These are phyloP conservation scores for Mobula hypostoma DNA, from an alignment of 2,113 vertebrate genomes.

Conservation along the genomic window DNA sequence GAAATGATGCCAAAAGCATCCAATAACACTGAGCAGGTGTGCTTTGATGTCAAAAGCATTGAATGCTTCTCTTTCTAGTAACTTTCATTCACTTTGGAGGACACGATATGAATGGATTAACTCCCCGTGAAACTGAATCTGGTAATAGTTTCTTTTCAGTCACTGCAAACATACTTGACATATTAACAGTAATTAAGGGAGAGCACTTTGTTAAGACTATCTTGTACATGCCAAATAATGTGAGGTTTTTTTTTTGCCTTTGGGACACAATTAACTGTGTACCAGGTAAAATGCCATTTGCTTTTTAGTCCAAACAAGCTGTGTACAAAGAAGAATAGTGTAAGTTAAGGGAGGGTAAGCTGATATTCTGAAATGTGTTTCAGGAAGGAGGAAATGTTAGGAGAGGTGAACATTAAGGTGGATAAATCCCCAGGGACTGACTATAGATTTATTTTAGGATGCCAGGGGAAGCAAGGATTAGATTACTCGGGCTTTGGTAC, in stretches of 20 bases:
- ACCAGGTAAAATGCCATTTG: neutral
- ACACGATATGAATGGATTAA: neutral
- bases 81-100: neutral
- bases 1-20: neutral
- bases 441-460: too few relatives aligned
- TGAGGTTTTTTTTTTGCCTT: neutral
- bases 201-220: neutral
- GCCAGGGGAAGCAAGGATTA: too few relatives aligned
- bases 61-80: neutral
- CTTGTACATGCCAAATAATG: neutral
- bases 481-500: too few relatives aligned
- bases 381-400: too few relatives aligned
- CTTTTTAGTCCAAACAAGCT: neutral
- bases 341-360: too few relatives aligned
- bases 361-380: too few relatives aligned
- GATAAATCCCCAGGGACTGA: too few relatives aligned
- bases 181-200: neutral
- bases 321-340: too few relatives aligned
- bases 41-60: slow-evolving; percentile 26
- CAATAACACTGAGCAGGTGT: neutral
- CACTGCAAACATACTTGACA: neutral
- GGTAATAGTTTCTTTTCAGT: neutral
- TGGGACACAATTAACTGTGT: neutral
- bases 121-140: neutral
- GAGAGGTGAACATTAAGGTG: too few relatives aligned